Evolutionary conservation across 2,797 vertebrate genomes (phyloP).

Genomic region (Toxotes lorentzi): DNA sequence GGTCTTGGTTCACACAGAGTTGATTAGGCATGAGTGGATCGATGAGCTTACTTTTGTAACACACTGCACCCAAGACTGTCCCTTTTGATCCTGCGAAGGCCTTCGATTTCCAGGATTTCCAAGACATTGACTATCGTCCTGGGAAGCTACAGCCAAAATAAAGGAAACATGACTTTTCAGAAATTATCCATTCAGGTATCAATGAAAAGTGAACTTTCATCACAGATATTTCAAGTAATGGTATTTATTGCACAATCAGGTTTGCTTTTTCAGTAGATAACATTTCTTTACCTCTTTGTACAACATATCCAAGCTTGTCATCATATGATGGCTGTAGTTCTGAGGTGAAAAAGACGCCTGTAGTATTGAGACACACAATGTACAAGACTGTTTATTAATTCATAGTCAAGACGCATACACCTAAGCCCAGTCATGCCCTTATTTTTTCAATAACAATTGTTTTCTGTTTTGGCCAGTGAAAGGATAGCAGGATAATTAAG

Average conservation of each 20-base stretch:
- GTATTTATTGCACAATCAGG: background rate
- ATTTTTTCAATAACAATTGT: background rate
- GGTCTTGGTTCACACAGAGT: constrained; percentile 9
- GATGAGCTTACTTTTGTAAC: constrained; percentile 83
- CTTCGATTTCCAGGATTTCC: constrained; percentile 88
- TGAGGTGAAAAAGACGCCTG: constrained; percentile 84
- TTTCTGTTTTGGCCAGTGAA: constrained; percentile 6
- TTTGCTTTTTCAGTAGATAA: background rate
- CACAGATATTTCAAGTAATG: background rate
- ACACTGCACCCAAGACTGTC: constrained; percentile 81
- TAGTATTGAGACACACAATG: constrained; percentile 35
- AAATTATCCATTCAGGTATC: background rate
- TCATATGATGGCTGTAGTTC: constrained; percentile 87
- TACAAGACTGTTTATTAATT: constrained; percentile 9
- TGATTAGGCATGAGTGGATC: constrained; percentile 46
- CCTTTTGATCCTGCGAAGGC: constrained; percentile 83
- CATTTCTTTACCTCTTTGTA: constrained; percentile 86
- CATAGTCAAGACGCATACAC: background rate
- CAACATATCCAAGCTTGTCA: constrained; percentile 87
- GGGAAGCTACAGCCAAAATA: constrained; percentile 85
- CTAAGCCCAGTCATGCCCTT: background rate
- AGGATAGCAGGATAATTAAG: constrained; percentile 9
- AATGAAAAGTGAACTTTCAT: background rate
- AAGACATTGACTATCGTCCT: constrained; percentile 90
- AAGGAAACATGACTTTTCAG: constrained; percentile 6